These are phyloP conservation scores for Lochmaea crataegi DNA, from an alignment of 2,888 invertebrate genomes.

Conservation along the genomic window DNA sequence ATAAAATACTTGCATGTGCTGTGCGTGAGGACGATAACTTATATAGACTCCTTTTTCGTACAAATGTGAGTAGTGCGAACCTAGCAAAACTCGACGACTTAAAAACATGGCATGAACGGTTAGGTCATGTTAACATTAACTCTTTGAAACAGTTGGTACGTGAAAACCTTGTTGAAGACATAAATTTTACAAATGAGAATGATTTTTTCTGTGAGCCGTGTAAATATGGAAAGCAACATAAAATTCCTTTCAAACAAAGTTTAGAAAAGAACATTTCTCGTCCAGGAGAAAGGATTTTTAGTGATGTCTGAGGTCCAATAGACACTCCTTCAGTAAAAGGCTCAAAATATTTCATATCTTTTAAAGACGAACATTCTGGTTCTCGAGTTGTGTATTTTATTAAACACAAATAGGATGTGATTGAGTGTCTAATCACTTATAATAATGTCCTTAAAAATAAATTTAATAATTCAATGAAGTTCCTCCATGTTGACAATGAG, in stretches of 20 bases:
- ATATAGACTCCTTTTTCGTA: too few relatives aligned
- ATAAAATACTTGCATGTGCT: not conserved
- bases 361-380: conserved; percentile 39
- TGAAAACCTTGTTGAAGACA: too few relatives aligned
- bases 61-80: not conserved
- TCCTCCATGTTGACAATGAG: conserved; percentile 30
- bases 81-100: not conserved
- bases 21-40: not conserved
- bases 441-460: conserved; percentile 34
- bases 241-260: not conserved
- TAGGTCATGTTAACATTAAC: not conserved
- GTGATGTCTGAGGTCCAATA: conserved; percentile 44
- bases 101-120: conserved; percentile 1
- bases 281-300: conserved; percentile 23
- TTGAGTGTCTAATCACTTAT: conserved; percentile 34
- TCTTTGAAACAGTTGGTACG: too few relatives aligned
- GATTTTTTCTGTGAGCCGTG: too few relatives aligned
- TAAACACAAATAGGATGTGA: conserved; percentile 37
- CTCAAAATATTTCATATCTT: conserved; percentile 37
- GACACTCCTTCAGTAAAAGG: conserved; percentile 34
- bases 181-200: too few relatives aligned
- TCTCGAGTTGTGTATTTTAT: conserved; percentile 39
- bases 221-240: not conserved
- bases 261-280: not conserved
- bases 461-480: conserved; percentile 34